phyloP scores from a whole-genome alignment of 2,888 invertebrate species.

The Tetramorium bicarinatum region DNA sequence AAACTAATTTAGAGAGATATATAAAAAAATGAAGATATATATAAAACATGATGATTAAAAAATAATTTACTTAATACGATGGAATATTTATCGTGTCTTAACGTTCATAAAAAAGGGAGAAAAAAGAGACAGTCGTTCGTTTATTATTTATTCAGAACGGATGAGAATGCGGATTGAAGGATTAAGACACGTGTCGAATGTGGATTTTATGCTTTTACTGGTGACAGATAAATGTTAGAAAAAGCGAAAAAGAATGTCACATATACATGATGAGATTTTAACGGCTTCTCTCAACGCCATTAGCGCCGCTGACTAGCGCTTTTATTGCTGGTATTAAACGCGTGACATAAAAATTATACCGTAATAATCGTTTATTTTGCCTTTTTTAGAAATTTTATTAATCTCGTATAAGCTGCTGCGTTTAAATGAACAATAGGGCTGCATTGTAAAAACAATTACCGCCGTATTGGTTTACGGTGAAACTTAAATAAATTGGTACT shows the following conservation, averaged over 20 bases:
- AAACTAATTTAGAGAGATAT: too few species aligned
- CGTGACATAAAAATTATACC: constrained; percentile 58
- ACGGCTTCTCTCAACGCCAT: constrained; percentile 62
- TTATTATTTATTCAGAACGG: neutral
- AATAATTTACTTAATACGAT: neutral
- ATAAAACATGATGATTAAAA: neutral
- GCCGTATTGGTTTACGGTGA: neutral
- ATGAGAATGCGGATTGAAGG: constrained; percentile 1
- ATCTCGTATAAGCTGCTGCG: constrained; percentile 9
- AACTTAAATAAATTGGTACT: constrained; percentile 13
- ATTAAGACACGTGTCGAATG: constrained; percentile 3
- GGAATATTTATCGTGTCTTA: neutral
- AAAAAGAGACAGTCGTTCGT: neutral
- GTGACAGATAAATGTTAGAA: constrained; percentile 60
- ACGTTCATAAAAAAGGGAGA: neutral
- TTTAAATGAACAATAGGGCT: constrained; percentile 12
- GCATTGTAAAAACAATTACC: neutral
- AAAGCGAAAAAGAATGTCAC: constrained; percentile 62
- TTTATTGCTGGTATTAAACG: constrained; percentile 50
- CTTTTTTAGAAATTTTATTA: constrained; percentile 22
- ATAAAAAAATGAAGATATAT: too few species aligned
- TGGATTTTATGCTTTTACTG: constrained; percentile 53
- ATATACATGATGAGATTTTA: constrained; percentile 73
- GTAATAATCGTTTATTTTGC: constrained; percentile 13
- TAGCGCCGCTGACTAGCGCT: constrained; percentile 51